Evolutionary conservation across 2,113 vertebrate species (phyloP).

Genomic region (Crotophaga sulcirostris): DNA sequence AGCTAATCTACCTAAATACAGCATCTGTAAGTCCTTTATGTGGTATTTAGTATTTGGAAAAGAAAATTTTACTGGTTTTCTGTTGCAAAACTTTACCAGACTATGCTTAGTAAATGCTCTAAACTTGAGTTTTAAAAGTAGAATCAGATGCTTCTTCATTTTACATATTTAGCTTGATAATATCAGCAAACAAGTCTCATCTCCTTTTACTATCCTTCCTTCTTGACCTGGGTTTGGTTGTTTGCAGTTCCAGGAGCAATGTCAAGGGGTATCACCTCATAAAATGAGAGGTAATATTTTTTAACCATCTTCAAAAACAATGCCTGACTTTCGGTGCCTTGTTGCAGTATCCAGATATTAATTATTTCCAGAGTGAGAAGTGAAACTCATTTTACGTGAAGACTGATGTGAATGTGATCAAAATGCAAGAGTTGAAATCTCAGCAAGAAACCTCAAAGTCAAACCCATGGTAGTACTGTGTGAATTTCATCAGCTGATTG

Average conservation of each 20-base stretch:
- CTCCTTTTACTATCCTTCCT: neutral
- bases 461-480: neutral
- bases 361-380: neutral
- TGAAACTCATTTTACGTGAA: neutral
- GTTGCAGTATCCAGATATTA: neutral
- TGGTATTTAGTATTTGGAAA: slow-evolving; percentile 46
- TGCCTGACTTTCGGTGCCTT: neutral
- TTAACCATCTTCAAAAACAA: neutral
- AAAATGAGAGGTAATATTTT: neutral
- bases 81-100: slow-evolving; percentile 48
- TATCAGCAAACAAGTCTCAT: neutral
- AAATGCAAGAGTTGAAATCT: neutral
- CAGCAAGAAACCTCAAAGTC: neutral
- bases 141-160: neutral
- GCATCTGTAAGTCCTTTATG: slow-evolving; percentile 63
- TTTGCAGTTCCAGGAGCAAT: neutral
- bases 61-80: slow-evolving; percentile 55
- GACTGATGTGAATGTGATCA: neutral
- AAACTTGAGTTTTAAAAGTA: neutral
- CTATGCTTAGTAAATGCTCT: neutral
- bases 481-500: neutral
- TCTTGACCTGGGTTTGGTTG: neutral
- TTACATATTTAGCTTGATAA: neutral
- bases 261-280: neutral
- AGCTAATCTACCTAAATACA: slow-evolving; percentile 46